Conservation (phyloP, 1,140 invertebrate genomes). For the Rhynchophorus ferrugineus region DNA sequence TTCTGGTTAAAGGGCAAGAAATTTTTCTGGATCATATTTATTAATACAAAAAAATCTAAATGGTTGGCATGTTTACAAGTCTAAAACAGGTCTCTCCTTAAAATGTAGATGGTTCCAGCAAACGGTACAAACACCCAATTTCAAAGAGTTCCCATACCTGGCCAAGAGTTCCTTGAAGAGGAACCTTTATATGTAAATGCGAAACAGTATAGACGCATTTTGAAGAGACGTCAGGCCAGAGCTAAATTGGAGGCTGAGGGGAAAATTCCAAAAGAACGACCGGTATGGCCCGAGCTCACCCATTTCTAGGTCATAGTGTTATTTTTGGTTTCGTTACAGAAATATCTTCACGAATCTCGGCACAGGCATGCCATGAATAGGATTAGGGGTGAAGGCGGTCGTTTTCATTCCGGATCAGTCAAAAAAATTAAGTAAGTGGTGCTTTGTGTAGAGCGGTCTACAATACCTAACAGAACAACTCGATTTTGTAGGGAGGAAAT, state of each 20-base stretch:
- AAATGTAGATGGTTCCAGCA: constrained; percentile 57
- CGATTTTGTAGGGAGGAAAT: constrained; percentile 19
- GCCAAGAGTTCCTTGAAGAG: constrained; percentile 74
- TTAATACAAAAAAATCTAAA: neutral
- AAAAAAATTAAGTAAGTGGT: constrained; percentile 50
- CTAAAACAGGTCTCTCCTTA: neutral
- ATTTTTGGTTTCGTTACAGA: constrained; percentile 52
- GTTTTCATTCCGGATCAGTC: constrained; percentile 79
- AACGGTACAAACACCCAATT: constrained; percentile 50
- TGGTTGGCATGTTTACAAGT: neutral
- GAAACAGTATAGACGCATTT: constrained; percentile 92
- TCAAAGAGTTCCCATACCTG: constrained; percentile 57
- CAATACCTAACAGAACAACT: neutral
- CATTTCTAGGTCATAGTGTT: neutral
- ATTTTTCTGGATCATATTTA: neutral
- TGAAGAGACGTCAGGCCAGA: constrained; percentile 81
- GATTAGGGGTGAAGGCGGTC: constrained; percentile 90
- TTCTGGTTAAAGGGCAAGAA: no score
- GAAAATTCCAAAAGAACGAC: constrained; percentile 93
- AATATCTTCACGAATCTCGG: constrained; percentile 98
- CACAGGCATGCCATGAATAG: constrained; percentile 98
- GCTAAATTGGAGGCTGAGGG: constrained; percentile 88
- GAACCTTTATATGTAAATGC: constrained; percentile 97
- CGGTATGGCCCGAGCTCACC: constrained; percentile 49
- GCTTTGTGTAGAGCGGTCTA: neutral